Percentiles rank a stretch among this genome's conserved stretches.
Conservation (phyloP, 2,888 invertebrate genomes). For the Drosophila peninsularis region DNA sequence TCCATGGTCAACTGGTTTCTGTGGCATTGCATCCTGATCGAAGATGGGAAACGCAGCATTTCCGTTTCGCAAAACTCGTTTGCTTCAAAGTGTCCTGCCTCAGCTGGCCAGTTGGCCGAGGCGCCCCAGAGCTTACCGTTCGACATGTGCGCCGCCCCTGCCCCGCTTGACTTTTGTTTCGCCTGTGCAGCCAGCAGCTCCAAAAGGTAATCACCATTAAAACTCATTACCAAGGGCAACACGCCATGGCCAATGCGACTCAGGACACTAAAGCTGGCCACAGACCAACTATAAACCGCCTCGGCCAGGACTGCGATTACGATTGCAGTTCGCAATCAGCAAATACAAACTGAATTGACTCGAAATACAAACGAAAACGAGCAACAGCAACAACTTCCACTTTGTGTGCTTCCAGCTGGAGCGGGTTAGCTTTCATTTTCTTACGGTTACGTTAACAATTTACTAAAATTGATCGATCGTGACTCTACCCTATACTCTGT, state of each 20-base stretch:
- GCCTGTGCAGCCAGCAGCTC: constrained; percentile 23
- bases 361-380: constrained; percentile 3
- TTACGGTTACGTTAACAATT: neutral
- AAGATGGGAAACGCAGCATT: constrained; percentile 57
- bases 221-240: constrained; percentile 79
- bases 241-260: constrained; percentile 14
- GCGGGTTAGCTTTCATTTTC: constrained; percentile 8
- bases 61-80: constrained; percentile 59
- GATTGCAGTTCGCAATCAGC: constrained; percentile 21
- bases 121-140: constrained; percentile 43
- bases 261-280: constrained; percentile 40
- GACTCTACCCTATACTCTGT: too few relatives aligned
- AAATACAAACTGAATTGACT: constrained; percentile 4
- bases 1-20: constrained; percentile 56
- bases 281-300: constrained; percentile 36
- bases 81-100: constrained; percentile 46
- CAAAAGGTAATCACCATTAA: constrained; percentile 75
- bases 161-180: constrained; percentile 21
- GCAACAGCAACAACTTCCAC: constrained; percentile 9
- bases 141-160: constrained; percentile 24
- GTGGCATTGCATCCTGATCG: constrained; percentile 43
- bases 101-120: constrained; percentile 29
- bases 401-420: neutral
- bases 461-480: neutral
- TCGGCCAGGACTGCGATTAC: constrained; percentile 17